These are phyloP conservation scores for Coreius guichenoti DNA, from an alignment of 2,797 vertebrate genomes.

Conservation along the genomic window DNA sequence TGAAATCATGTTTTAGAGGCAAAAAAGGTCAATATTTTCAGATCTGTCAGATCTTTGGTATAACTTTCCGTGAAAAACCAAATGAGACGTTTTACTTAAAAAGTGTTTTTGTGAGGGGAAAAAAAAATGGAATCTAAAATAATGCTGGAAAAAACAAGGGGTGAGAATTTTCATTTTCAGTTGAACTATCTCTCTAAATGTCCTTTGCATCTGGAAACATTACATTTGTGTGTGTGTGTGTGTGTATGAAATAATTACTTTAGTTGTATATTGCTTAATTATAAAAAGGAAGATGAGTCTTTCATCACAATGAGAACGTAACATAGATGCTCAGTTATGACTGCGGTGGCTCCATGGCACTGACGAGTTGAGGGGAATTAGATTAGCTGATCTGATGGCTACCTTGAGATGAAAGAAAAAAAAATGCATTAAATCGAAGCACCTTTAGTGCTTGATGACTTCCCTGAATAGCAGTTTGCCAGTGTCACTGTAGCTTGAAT, in stretches of 20 bases:
- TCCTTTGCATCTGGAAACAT: not conserved
- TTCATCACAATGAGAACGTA: not conserved
- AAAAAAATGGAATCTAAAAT: not conserved
- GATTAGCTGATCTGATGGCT: conserved; percentile 25
- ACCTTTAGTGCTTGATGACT: conserved; percentile 16
- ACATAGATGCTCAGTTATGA: not conserved
- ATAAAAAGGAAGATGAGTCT: not conserved
- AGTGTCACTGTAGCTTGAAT: conserved; percentile 20
- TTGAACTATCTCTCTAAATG: not conserved
- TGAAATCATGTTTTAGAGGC: too few species aligned
- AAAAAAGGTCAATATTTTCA: too few species aligned
- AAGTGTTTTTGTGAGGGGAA: not conserved
- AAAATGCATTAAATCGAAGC: conserved; percentile 14
- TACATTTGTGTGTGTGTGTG: too few species aligned
- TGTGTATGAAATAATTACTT: not conserved
- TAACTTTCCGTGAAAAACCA: not conserved
- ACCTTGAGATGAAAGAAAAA: conserved; percentile 28
- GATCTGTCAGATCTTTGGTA: too few species aligned
- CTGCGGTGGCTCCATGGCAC: not conserved
- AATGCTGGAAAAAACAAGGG: not conserved
- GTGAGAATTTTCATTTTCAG: not conserved
- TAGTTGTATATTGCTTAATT: not conserved
- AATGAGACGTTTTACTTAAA: not conserved
- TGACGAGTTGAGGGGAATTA: conserved; percentile 14
- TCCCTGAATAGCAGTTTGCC: conserved; percentile 9